A percentile compares a stretch with the other conserved stretches of the same genome.
Conservation (phyloP, 2,888 invertebrate species). For the Rhagium mordax region DNA sequence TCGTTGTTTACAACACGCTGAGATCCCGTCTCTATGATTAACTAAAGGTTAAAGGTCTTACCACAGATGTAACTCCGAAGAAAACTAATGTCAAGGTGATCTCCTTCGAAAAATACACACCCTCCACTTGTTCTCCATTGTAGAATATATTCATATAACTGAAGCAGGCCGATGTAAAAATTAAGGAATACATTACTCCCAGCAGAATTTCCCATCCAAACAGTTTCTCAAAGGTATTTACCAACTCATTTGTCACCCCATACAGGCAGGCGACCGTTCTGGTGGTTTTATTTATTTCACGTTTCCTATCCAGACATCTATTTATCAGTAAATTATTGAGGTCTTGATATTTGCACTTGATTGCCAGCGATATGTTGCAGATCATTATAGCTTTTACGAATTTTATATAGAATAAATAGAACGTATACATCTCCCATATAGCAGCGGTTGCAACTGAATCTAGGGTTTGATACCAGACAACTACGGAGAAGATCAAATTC, state of each 20-base stretch:
- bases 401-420: not conserved
- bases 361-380: not conserved
- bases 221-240: not conserved
- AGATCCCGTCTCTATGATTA: no score
- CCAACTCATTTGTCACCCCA: not conserved
- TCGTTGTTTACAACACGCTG: no score
- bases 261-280: not conserved
- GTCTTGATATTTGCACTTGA: constrained; percentile 6
- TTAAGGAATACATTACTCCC: not conserved
- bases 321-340: not conserved
- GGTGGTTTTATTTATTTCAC: not conserved
- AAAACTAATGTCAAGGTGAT: no score
- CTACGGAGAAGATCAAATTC: not conserved
- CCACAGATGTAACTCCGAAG: no score
- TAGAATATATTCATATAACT: not conserved
- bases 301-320: not conserved
- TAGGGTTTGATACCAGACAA: not conserved
- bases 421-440: not conserved
- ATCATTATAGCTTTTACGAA: not conserved
- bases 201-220: constrained; percentile 10
- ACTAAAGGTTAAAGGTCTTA: not conserved
- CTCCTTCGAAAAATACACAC: no score
- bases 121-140: not conserved
- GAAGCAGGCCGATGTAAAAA: not conserved
- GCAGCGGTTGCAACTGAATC: not conserved